phyloP scores from a whole-genome alignment of 2,113 vertebrate species.

The Periophthalmus modestus region DNA sequence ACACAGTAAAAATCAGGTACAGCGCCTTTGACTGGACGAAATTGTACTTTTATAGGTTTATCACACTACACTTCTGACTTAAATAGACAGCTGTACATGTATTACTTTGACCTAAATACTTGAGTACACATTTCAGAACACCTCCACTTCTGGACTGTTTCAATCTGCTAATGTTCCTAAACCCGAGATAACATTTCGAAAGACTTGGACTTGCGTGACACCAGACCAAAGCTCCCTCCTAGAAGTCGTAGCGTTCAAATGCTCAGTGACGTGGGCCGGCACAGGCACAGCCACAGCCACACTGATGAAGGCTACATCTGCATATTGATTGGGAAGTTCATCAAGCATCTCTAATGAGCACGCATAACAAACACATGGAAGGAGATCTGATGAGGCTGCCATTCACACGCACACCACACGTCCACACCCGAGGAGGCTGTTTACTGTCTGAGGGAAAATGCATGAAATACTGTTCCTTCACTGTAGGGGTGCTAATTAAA shows the following conservation, averaged over 20 bases:
- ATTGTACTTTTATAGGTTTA: background rate
- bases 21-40: background rate
- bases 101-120: no score
- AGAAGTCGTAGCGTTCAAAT: no score
- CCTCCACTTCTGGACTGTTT: no score
- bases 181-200: no score
- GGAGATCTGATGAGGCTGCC: slow-evolving; percentile 64
- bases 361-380: slow-evolving; percentile 49
- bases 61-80: background rate
- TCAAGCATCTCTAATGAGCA: slow-evolving; percentile 73
- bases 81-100: no score
- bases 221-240: no score
- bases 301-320: slow-evolving; percentile 59
- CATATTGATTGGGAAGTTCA: slow-evolving; percentile 79
- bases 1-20: no score
- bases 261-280: background rate
- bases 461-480: background rate
- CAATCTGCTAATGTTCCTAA: no score
- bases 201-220: no score
- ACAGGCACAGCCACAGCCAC: background rate
- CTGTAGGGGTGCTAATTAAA: background rate
- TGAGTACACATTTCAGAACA: no score
- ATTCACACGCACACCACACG: slow-evolving; percentile 53
- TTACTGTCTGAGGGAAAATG: background rate
- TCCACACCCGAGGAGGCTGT: slow-evolving; percentile 8